A percentile compares a stretch with the other conserved stretches of the same genome.
phyloP scores from a whole-genome alignment of 2,797 vertebrate genomes.

The Kryptolebias ocellatus region DNA sequence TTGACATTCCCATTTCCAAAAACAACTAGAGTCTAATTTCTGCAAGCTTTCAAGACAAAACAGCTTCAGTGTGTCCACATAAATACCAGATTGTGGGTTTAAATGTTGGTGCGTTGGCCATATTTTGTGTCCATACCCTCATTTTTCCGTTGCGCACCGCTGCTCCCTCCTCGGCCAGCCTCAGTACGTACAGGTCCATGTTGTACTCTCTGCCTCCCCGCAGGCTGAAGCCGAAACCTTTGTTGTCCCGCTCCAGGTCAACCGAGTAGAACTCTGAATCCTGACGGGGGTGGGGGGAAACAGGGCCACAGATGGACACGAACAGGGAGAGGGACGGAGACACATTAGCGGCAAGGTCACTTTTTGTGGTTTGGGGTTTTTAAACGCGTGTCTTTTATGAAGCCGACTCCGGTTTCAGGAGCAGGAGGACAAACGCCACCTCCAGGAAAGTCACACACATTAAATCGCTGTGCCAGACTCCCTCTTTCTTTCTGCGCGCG shows the following conservation, averaged over 20 bases:
- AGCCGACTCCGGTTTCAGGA: conserved; percentile 59
- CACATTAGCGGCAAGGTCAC: conserved; percentile 60
- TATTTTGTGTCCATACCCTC: conserved; percentile 83
- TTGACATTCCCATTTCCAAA: no score
- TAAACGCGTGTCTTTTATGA: conserved; percentile 31
- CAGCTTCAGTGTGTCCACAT: neutral
- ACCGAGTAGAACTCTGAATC: conserved; percentile 95
- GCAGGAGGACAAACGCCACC: conserved; percentile 65
- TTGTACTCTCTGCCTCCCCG: conserved; percentile 97
- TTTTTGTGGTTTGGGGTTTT: conserved; percentile 43
- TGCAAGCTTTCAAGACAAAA: neutral
- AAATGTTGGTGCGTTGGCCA: neutral
- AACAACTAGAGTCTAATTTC: no score
- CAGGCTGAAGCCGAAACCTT: conserved; percentile 98
- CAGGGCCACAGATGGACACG: neutral
- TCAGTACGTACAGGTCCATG: conserved; percentile 98
- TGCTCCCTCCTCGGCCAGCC: conserved; percentile 95
- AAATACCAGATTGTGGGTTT: no score
- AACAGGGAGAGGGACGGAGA: neutral
- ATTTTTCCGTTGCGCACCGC: conserved; percentile 96
- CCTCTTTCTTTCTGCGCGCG: conserved; percentile 16
- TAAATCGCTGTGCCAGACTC: conserved; percentile 48
- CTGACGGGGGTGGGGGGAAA: conserved; percentile 60
- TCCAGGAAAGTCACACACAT: conserved; percentile 69
- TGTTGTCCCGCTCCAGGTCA: conserved; percentile 96